These are phyloP conservation scores for Entomyzon cyanotis DNA, from an alignment of 2,113 vertebrate genomes.

Conservation along the genomic window DNA sequence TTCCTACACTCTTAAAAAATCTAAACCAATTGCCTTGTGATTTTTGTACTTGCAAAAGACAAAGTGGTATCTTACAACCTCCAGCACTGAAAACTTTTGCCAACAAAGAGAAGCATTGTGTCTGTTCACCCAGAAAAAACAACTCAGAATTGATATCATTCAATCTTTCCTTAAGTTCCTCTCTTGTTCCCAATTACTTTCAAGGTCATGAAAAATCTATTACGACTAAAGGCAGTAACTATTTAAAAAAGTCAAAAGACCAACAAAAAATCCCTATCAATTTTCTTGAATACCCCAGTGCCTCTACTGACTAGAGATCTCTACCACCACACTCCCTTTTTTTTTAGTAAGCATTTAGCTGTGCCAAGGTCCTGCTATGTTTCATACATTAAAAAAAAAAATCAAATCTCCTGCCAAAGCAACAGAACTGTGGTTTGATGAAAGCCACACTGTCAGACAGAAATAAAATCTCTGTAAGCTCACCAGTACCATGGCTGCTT, in stretches of 20 bases:
- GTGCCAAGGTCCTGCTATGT: neutral
- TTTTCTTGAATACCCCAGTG: neutral
- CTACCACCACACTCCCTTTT: neutral
- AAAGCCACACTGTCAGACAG: neutral
- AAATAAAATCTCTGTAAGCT: conserved; percentile 6
- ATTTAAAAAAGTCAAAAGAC: neutral
- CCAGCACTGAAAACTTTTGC: neutral
- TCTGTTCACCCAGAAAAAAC: neutral
- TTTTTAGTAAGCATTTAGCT: neutral
- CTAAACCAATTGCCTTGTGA: neutral
- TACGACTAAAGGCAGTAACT: neutral
- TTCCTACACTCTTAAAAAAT: neutral
- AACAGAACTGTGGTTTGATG: neutral
- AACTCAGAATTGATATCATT: neutral
- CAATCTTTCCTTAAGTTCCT: neutral
- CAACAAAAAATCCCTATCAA: neutral
- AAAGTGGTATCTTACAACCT: neutral
- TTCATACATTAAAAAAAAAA: neutral
- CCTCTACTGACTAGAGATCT: neutral
- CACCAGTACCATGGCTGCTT: conserved; percentile 7
- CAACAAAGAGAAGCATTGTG: neutral
- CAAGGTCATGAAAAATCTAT: neutral
- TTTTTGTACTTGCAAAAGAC: neutral
- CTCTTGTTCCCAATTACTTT: neutral
- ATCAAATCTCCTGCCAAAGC: neutral